Base-by-base conservation (phyloP, 2,113 vertebrate species). In the Urocolius indicus region DNA sequence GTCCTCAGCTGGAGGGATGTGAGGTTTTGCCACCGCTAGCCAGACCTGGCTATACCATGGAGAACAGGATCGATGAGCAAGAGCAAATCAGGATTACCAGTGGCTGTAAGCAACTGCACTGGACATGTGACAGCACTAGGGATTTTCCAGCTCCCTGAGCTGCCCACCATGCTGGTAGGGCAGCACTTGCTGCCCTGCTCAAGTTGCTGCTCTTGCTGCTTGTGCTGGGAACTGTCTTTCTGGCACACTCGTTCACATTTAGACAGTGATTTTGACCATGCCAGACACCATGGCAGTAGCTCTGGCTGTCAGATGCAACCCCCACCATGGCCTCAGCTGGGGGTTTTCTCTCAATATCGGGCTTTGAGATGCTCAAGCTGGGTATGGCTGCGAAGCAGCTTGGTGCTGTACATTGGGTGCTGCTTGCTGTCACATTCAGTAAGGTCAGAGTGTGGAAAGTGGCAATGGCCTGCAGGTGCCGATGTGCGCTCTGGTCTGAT, bases 31-130 rank as follows among this genome's bases (percentile, higher is more conserved):
- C 66, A 75, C 46, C 13, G 14, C 58, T 80, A 61, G 45, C 54
- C 79, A 80, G 63, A 61, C 27, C 27, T 10, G 7, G 30, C 49
- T 88, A 41, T 66, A 18, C 11, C 17, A 36, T 4, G 4, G 49
- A 52, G 54, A 68, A 36, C 0, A 0, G 49, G 17, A 45, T 79
- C 9, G 4, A 29, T 9, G 9, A 74, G 12, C 9, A 2, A 75
- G 49, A 84, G 41, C 74, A 90, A n/a, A 76, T 85, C 13, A 13
- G 51, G 49, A 38, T 93, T 52, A 49, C 49, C 43, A 32, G 32
- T 59, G 65, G 36, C 66, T 54, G 93, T 67, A 51, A 0, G 2
- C 61, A 94, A n/a, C 67, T 0, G 1, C 0, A 2, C 12, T 38
- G 36, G 38, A 52, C 2, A 0, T 63, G 48, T 0, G 0, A 23